A percentile compares a stretch with the other conserved stretches of the same genome.
Evolutionary conservation across 2,113 vertebrate genomes (phyloP).

Genomic region (Rhabdomys dilectus): DNA sequence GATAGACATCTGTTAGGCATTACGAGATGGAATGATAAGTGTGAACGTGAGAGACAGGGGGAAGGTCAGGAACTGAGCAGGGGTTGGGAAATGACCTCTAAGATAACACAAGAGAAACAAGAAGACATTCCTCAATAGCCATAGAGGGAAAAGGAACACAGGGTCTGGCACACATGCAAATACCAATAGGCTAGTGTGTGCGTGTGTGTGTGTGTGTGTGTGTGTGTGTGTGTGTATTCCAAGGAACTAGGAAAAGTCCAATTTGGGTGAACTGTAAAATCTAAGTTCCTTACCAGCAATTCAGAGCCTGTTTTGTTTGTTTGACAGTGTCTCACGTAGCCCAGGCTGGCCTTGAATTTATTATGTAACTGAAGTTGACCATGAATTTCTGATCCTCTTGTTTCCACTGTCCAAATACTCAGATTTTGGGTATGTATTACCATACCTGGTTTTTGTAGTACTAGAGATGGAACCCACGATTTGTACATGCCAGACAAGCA

Average conservation of each 20-base stretch:
- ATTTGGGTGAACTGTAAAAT: neutral
- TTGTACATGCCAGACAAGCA: too few species aligned
- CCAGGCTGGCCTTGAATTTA: neutral
- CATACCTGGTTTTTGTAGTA: neutral
- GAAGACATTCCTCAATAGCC: neutral
- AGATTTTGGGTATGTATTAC: neutral
- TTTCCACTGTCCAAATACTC: neutral
- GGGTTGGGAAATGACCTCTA: neutral
- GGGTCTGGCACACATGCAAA: neutral
- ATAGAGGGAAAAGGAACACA: neutral
- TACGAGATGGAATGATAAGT: neutral
- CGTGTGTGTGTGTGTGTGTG: neutral
- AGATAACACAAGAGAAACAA: neutral
- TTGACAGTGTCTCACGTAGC: neutral
- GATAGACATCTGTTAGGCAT: accelerated
- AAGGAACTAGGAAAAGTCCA: neutral
- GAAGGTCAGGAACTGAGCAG: neutral
- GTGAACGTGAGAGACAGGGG: neutral
- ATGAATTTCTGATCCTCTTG: neutral
- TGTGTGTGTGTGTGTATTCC: neutral
- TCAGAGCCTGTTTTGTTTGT: neutral
- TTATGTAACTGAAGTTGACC: neutral
- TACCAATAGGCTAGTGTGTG: neutral
- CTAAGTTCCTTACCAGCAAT: neutral
- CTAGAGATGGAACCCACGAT: neutral